Percentiles rank a stretch among this genome's conserved stretches.
Evolutionary conservation across 2,797 vertebrate genomes (phyloP).

Genomic region (Neostethus bicornis): DNA sequence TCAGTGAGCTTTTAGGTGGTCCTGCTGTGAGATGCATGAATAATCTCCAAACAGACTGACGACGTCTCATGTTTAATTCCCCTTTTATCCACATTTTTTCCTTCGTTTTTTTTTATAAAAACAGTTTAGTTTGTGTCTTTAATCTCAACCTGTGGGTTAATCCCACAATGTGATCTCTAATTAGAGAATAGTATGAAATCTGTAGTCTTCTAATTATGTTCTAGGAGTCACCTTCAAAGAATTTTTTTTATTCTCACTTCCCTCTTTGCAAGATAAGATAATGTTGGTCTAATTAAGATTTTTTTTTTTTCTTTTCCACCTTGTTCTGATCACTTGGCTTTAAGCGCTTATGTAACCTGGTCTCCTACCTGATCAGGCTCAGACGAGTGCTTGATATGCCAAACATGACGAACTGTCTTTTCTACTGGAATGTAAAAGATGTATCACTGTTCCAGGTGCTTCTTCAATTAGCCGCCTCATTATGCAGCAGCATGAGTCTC

Average conservation of each 20-base stretch:
- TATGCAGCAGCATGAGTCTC: neutral
- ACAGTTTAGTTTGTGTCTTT: neutral
- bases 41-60: neutral
- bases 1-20: neutral
- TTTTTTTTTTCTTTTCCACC: neutral
- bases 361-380: conserved; percentile 13
- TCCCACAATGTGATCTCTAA: neutral
- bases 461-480: neutral
- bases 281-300: neutral
- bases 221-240: neutral
- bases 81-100: neutral
- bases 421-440: neutral
- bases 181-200: neutral
- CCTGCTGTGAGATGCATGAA: neutral
- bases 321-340: conserved; percentile 4
- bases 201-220: rapidly evolving
- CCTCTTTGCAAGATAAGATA: neutral
- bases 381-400: neutral
- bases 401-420: conserved; percentile 7
- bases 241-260: neutral
- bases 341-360: conserved; percentile 8
- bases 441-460: conserved; percentile 4
- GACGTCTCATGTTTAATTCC: conserved; percentile 33
- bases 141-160: neutral
- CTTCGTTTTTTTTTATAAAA: neutral